Conservation (phyloP, 2,888 invertebrate species). For the Apamea anceps region DNA sequence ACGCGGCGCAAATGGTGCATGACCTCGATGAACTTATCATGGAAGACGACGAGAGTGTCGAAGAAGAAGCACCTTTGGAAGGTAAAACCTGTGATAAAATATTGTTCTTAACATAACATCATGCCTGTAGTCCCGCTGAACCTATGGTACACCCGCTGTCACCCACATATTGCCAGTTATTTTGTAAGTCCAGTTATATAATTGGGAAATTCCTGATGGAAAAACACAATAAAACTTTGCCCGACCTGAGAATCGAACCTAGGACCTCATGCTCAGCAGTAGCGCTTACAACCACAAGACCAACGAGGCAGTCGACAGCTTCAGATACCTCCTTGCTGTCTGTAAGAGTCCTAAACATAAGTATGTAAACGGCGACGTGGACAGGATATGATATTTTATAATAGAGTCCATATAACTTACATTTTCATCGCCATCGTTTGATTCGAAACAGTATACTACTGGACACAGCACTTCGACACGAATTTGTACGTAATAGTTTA, state of each 20-base stretch:
- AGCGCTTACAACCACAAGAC: no score
- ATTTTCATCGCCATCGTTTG: background rate
- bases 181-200: background rate
- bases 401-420: background rate
- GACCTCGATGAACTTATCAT: slow-evolving; percentile 85
- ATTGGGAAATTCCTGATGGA: background rate
- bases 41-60: slow-evolving; percentile 83
- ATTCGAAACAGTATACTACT: no score
- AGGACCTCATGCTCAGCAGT: no score
- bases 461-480: background rate
- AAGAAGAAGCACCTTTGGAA: slow-evolving; percentile 76
- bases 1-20: slow-evolving; percentile 81
- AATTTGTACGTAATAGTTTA: no score
- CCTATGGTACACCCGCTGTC: background rate
- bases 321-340: background rate
- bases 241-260: no score
- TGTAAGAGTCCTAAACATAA: background rate
- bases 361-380: background rate
- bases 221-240: background rate
- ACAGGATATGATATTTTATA: background rate
- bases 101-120: background rate
- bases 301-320: background rate
- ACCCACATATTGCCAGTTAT: background rate
- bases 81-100: slow-evolving; percentile 65
- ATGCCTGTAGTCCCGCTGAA: background rate